These are phyloP conservation scores for Apolygus lucorum DNA, from an alignment of 1,140 invertebrate species.

Conservation along the genomic window DNA sequence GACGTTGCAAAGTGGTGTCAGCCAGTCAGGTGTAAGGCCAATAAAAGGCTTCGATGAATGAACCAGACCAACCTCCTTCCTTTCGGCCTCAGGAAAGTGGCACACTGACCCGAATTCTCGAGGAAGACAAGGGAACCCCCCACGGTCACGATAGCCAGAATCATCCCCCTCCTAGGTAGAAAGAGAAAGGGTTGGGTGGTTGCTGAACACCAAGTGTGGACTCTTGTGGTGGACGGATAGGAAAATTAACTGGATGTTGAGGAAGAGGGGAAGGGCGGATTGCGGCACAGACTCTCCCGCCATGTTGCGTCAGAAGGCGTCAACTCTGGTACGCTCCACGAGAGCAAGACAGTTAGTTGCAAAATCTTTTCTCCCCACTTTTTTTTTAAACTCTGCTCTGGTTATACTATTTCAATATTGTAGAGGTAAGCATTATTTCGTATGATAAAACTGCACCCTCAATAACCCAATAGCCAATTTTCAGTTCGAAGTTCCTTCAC, in stretches of 20 bases:
- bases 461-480: no score
- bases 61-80: background rate
- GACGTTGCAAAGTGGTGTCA: background rate
- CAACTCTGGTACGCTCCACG: background rate
- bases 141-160: background rate
- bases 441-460: no score
- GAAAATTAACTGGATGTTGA: background rate
- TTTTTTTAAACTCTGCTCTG: no score
- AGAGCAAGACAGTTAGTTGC: no score
- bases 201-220: no score
- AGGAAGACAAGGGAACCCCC: background rate
- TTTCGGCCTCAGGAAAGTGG: background rate
- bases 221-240: background rate
- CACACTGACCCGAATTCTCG: background rate
- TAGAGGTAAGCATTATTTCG: no score
- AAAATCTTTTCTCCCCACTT: no score
- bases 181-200: background rate
- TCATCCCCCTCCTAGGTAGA: background rate
- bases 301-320: background rate
- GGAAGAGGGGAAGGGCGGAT: background rate
- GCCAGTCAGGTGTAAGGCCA: background rate
- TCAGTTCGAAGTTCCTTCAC: no score
- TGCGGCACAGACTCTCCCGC: background rate
- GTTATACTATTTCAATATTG: no score
- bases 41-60: background rate